These are phyloP conservation scores for Prionailurus bengalensis DNA, from an alignment of 2,113 vertebrate species.

Conservation along the genomic window DNA sequence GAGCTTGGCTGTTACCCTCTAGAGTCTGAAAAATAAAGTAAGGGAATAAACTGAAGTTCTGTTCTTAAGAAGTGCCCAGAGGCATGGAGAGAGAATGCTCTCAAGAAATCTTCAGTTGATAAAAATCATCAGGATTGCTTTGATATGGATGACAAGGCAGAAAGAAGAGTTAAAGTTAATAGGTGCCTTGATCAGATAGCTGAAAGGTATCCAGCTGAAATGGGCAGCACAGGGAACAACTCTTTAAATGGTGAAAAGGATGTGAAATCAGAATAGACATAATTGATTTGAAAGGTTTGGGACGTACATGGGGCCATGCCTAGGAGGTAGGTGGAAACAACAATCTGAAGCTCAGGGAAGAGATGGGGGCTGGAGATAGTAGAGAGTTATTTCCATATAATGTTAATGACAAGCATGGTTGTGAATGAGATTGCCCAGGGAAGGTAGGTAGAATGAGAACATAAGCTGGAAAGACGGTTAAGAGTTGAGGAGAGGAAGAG, in stretches of 20 bases:
- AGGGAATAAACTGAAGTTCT: not conserved
- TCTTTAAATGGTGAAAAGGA: not conserved
- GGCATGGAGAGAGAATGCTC: not conserved
- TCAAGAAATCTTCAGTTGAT: not conserved
- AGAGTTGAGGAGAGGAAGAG: not conserved
- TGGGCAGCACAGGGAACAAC: not conserved
- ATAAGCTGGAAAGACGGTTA: not conserved
- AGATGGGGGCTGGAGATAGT: not conserved
- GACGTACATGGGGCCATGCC: not conserved
- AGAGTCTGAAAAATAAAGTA: slow-evolving; percentile 9
- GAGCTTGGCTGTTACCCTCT: not conserved
- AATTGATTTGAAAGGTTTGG: not conserved
- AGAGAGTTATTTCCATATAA: not conserved
- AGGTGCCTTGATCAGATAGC: not conserved
- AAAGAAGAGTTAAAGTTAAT: not conserved
- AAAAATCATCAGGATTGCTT: slow-evolving; percentile 1
- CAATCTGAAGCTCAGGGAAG: not conserved
- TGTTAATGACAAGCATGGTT: not conserved
- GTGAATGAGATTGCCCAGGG: not conserved
- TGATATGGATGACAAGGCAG: not conserved
- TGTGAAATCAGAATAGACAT: not conserved
- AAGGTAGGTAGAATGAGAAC: not conserved
- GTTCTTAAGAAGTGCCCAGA: not conserved
- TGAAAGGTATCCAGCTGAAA: not conserved
- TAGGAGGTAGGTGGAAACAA: not conserved